A percentile compares a stretch with the other conserved stretches of the same genome.
Conservation (phyloP, 2,113 vertebrate species). For the Helogale parvula region DNA sequence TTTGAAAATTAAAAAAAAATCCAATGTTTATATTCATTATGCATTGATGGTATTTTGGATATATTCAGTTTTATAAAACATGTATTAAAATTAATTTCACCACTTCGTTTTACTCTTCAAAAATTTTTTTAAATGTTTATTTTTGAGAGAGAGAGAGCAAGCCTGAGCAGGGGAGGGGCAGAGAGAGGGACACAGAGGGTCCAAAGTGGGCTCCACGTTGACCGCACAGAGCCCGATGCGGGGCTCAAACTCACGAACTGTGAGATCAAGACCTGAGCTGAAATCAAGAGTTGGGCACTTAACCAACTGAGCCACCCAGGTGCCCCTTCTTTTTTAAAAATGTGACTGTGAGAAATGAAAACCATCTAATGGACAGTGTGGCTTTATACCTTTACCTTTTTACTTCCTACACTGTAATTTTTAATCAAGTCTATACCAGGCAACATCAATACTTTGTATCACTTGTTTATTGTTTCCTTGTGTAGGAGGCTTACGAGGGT, state of each 20-base stretch:
- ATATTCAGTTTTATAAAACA: not conserved
- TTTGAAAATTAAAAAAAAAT: not conserved
- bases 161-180: too few species aligned
- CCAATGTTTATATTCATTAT: not conserved
- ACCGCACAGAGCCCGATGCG: too few species aligned
- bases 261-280: too few species aligned
- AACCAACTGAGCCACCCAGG: too few species aligned
- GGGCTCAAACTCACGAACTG: too few species aligned
- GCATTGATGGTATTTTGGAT: not conserved
- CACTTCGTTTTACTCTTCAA: not conserved
- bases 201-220: too few species aligned
- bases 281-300: too few species aligned
- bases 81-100: not conserved
- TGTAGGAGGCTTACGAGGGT: not conserved
- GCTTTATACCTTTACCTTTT: not conserved
- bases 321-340: not conserved
- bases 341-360: not conserved
- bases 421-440: not conserved
- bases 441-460: not conserved
- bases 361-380: not conserved
- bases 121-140: too few species aligned
- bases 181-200: too few species aligned
- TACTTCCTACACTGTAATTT: not conserved
- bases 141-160: too few species aligned
- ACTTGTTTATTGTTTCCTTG: not conserved